Evolutionary conservation across 23 tunicate species (phyloP).

Genomic region (Ciona savignyi): DNA sequence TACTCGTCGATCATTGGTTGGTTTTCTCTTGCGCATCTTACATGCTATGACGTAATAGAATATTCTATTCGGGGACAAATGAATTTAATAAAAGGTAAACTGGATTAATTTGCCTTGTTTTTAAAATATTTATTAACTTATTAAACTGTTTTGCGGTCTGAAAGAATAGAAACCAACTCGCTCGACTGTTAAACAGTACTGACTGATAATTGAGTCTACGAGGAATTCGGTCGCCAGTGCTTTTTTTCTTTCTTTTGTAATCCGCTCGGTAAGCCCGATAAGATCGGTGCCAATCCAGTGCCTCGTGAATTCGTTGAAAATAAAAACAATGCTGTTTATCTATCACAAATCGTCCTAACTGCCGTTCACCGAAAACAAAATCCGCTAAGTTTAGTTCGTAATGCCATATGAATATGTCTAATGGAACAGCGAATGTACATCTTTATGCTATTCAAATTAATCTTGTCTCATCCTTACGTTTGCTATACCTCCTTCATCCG

Average conservation of each 20-base stretch:
- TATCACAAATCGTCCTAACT: not conserved
- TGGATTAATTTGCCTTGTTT: too few relatives aligned
- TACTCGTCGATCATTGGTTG: constrained; percentile 14
- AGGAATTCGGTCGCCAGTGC: not conserved
- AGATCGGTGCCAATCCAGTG: not conserved
- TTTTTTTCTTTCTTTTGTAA: not conserved
- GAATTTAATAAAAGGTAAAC: too few relatives aligned
- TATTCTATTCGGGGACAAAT: not conserved
- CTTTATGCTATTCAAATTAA: too few relatives aligned
- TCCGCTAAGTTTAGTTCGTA: too few relatives aligned
- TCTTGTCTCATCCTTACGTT: too few relatives aligned
- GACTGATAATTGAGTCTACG: not conserved
- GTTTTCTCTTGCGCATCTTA: not conserved
- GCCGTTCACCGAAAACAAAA: not conserved
- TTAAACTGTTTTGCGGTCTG: too few relatives aligned
- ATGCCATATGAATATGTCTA: too few relatives aligned
- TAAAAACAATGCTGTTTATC: not conserved
- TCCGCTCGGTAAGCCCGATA: not conserved
- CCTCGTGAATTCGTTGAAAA: not conserved
- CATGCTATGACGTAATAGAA: not conserved
- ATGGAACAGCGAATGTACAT: too few relatives aligned
- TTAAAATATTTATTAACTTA: too few relatives aligned
- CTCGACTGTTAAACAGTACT: not conserved
- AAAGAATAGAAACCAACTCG: too few relatives aligned
- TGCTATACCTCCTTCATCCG: not conserved